These are phyloP conservation scores for Corythaeola cristata DNA, from an alignment of 2,113 vertebrate species.

Conservation along the genomic window DNA sequence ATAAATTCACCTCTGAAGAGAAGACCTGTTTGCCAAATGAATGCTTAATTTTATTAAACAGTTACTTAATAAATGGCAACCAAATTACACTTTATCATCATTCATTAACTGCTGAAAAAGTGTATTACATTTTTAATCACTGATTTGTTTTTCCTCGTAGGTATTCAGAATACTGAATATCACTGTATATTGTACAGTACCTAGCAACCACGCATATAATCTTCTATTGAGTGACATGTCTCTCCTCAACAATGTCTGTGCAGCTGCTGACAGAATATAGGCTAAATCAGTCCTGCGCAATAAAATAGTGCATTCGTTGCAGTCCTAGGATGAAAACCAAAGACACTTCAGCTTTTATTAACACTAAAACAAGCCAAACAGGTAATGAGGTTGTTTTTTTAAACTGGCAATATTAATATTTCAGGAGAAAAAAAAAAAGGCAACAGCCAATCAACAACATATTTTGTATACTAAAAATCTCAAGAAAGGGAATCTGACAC, in stretches of 20 bases:
- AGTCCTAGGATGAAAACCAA: constrained; percentile 72
- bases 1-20: not conserved
- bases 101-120: not conserved
- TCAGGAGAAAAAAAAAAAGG: not conserved
- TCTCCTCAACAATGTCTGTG: constrained; percentile 89
- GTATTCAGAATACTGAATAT: not conserved
- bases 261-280: constrained; percentile 84
- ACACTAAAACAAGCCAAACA: not conserved
- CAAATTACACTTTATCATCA: not conserved
- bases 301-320: constrained; percentile 72
- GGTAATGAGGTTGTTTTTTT: not conserved
- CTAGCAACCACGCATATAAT: constrained; percentile 93
- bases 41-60: not conserved
- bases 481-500: not conserved
- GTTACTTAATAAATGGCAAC: not conserved
- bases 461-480: not conserved
- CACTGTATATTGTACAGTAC: constrained; percentile 63
- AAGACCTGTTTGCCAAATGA: not conserved
- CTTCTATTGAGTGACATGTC: constrained; percentile 98
- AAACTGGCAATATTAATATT: not conserved
- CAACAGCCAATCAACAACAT: not conserved
- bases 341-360: not conserved
- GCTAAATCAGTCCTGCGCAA: constrained; percentile 79
- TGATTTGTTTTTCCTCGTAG: not conserved
- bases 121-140: not conserved